phyloP scores from a whole-genome alignment of 2,113 vertebrate genomes.

The Bostrychus sinensis region DNA sequence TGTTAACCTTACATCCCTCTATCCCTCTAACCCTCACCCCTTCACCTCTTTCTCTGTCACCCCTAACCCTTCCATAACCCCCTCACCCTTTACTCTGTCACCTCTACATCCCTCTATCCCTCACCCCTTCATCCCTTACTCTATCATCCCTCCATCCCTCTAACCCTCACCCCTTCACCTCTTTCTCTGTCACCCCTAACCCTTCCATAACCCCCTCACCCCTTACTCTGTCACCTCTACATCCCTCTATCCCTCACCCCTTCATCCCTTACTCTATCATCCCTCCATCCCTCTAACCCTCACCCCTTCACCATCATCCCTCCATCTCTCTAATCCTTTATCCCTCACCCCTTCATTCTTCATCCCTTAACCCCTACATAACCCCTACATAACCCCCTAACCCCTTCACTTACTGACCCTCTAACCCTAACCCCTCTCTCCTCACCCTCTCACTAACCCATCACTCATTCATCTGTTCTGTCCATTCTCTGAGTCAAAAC shows the following conservation, averaged over 20 bases:
- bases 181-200: constrained; percentile 68
- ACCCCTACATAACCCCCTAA: constrained; percentile 62
- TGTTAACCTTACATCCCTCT: constrained; percentile 71
- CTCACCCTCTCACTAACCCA: too few species aligned
- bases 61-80: constrained; percentile 49
- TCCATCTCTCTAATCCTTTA: constrained; percentile 55
- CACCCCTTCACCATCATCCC: too few species aligned
- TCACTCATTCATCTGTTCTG: too few species aligned
- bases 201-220: constrained; percentile 49
- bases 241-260: constrained; percentile 70
- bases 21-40: constrained; percentile 64
- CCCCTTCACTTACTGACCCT: too few species aligned
- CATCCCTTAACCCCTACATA: constrained; percentile 68
- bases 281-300: constrained; percentile 63
- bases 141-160: constrained; percentile 68
- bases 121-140: constrained; percentile 65
- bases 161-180: constrained; percentile 63
- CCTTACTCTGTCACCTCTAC: constrained; percentile 74
- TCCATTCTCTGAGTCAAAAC: constrained; percentile 29
- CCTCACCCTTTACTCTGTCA: constrained; percentile 52
- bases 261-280: constrained; percentile 70
- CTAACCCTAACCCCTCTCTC: constrained; percentile 63
- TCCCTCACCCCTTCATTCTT: constrained; percentile 56
- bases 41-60: constrained; percentile 74
- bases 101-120: constrained; percentile 79